Conservation (phyloP, 1,140 invertebrate species). For the Lordiphosa collinella region DNA sequence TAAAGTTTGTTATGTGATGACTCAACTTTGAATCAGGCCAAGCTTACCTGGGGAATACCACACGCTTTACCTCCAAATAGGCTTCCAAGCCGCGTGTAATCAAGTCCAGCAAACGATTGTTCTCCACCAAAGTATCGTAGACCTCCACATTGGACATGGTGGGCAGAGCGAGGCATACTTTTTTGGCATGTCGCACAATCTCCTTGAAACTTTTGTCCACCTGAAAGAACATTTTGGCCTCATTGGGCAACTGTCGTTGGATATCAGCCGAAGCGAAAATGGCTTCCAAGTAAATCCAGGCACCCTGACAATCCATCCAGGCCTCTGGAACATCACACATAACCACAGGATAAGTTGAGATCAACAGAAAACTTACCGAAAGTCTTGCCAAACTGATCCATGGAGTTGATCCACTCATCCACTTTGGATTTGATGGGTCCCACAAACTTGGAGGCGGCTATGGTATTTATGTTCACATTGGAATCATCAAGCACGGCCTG, state of each 20-base stretch:
- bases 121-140: constrained; percentile 86
- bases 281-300: constrained; percentile 92
- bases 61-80: constrained; percentile 92
- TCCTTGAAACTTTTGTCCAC: constrained; percentile 94
- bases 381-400: constrained; percentile 89
- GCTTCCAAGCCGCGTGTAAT: constrained; percentile 91
- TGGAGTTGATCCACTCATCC: constrained; percentile 87
- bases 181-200: constrained; percentile 87
- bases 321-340: constrained; percentile 83
- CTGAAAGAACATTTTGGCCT: constrained; percentile 89
- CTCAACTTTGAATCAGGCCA: too few species aligned
- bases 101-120: constrained; percentile 88
- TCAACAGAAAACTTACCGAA: constrained; percentile 81
- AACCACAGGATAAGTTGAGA: background rate
- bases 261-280: constrained; percentile 95
- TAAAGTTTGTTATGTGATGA: too few species aligned
- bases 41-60: constrained; percentile 90
- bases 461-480: constrained; percentile 91
- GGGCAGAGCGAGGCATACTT: constrained; percentile 86
- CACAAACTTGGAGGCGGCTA: constrained; percentile 90
- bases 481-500: constrained; percentile 90
- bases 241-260: constrained; percentile 90
- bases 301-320: constrained; percentile 90
- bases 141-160: constrained; percentile 84
- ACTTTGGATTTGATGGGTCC: constrained; percentile 89